Percentiles rank a stretch among this genome's conserved stretches.
Evolutionary conservation across 2,797 vertebrate genomes (phyloP).

Genomic region (Cryptoprocta ferox): DNA sequence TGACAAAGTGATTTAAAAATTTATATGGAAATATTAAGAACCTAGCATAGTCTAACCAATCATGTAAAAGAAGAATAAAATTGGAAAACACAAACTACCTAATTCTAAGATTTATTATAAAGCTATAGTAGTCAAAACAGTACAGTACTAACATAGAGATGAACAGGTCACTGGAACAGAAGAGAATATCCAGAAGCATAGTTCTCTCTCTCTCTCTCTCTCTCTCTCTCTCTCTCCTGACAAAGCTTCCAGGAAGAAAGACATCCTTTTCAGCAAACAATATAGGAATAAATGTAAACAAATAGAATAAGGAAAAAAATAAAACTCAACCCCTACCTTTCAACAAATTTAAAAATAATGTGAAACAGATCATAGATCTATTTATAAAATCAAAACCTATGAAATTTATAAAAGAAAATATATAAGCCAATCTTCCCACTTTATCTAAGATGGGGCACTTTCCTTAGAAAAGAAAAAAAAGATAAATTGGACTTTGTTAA

Average conservation of each 20-base stretch:
- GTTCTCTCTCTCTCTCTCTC: too few species aligned
- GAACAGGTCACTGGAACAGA: neutral
- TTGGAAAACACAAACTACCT: neutral
- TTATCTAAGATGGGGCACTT: neutral
- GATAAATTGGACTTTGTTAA: neutral
- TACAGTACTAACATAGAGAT: neutral
- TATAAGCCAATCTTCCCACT: neutral
- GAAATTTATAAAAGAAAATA: neutral
- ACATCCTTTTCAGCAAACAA: neutral
- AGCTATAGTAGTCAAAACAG: neutral
- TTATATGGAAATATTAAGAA: neutral
- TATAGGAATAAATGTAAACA: neutral
- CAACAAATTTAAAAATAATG: slow-evolving; percentile 25
- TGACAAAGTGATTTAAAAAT: neutral
- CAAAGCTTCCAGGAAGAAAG: neutral
- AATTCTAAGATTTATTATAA: neutral
- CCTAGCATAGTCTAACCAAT: neutral
- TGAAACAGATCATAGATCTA: slow-evolving; percentile 1
- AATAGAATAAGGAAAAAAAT: neutral
- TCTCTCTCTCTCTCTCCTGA: too few species aligned
- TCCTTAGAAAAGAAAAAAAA: neutral
- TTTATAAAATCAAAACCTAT: neutral
- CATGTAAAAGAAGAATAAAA: neutral
- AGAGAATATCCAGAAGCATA: slow-evolving; percentile 40
- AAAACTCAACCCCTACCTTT: neutral